Evolutionary conservation across 2,113 vertebrate genomes (phyloP).

Genomic region (Tenebrosternarchus preto): DNA sequence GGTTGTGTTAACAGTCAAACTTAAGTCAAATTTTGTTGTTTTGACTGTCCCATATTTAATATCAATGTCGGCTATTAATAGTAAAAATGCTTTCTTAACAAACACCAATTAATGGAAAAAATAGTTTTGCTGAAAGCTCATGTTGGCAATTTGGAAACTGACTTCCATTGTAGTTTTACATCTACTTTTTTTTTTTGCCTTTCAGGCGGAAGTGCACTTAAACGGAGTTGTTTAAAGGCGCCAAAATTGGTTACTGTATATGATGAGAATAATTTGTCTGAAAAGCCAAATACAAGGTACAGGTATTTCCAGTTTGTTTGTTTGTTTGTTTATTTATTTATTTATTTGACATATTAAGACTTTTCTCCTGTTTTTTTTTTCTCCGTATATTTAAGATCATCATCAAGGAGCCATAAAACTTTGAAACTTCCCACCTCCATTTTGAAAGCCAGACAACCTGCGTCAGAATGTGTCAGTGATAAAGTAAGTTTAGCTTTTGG

Average conservation of each 20-base stretch:
- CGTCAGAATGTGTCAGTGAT: slow-evolving; percentile 3
- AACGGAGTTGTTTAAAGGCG: background rate
- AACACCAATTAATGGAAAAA: no score
- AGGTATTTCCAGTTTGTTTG: background rate
- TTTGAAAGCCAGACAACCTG: slow-evolving; percentile 36
- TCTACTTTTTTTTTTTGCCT: background rate
- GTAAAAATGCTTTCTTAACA: no score
- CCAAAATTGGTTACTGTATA: slow-evolving; percentile 9
- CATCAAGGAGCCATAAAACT: slow-evolving; percentile 13
- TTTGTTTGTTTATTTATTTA: background rate
- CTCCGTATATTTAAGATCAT: slow-evolving; percentile 13
- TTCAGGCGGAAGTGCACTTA: slow-evolving; percentile 10
- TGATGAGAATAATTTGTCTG: slow-evolving; percentile 33
- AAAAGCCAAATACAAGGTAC: slow-evolving; percentile 31
- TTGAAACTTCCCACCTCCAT: slow-evolving; percentile 37
- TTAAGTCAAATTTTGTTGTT: no score
- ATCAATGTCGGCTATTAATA: no score
- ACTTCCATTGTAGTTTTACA: no score
- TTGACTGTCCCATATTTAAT: no score
- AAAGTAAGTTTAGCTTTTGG: slow-evolving; percentile 23
- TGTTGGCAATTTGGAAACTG: no score
- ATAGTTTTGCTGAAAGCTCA: no score
- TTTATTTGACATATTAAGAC: background rate
- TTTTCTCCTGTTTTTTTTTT: background rate
- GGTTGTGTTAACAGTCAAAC: no score